Percentiles rank a stretch among this genome's conserved stretches.
Evolutionary conservation across 2,113 vertebrate genomes (phyloP).

Genomic region (Campylomormyrus numenius): DNA sequence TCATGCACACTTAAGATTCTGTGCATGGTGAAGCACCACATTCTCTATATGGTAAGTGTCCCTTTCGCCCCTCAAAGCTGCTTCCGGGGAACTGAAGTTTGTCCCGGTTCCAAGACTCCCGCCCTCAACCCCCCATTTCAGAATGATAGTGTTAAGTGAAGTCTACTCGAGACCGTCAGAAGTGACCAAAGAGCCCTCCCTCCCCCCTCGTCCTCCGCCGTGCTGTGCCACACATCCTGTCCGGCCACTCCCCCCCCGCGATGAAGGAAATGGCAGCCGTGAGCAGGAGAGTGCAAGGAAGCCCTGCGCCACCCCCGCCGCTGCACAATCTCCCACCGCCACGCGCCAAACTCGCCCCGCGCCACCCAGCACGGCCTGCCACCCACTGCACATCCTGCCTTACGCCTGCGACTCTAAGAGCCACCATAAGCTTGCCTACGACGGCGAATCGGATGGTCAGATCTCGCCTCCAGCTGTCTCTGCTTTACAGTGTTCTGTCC

Average conservation of each 20-base stretch:
- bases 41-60: background rate
- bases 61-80: background rate
- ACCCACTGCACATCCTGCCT: constrained; percentile 40
- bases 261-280: background rate
- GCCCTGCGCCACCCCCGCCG: background rate
- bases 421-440: constrained; percentile 8
- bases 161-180: background rate
- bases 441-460: constrained; percentile 18
- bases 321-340: background rate
- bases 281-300: background rate
- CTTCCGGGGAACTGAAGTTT: background rate
- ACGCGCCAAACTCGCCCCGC: constrained; percentile 6
- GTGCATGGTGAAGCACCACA: background rate
- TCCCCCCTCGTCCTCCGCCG: background rate
- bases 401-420: constrained; percentile 20
- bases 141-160: background rate
- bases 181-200: constrained; percentile 13
- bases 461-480: background rate
- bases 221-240: background rate
- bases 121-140: background rate
- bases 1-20: background rate
- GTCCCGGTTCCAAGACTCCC: background rate
- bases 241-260: background rate
- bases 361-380: constrained; percentile 17
- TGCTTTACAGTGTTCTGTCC: background rate